phyloP scores from a whole-genome alignment of 2,888 invertebrate genomes.

The Argynnis bischoffii region DNA sequence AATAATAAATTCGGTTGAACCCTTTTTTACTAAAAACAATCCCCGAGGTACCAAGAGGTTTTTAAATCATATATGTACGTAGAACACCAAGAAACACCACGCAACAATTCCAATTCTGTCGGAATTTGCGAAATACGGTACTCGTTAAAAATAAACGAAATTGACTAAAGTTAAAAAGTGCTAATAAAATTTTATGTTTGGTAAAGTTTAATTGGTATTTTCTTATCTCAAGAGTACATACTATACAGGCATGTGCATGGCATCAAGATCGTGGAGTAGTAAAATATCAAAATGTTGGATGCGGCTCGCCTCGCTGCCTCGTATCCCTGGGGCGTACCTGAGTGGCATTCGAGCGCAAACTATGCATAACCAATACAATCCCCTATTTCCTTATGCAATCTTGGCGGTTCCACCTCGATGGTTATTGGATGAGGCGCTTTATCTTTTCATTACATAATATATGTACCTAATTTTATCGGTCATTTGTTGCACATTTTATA shows the following conservation, averaged over 20 bases:
- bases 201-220: constrained; percentile 17
- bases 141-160: constrained; percentile 16
- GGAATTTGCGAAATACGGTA: constrained; percentile 6
- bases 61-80: constrained; percentile 1
- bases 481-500: background rate
- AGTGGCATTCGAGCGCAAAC: constrained; percentile 46
- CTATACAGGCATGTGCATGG: constrained; percentile 3
- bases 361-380: constrained; percentile 57
- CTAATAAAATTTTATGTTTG: constrained; percentile 18
- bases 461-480: constrained; percentile 1
- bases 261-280: constrained; percentile 6
- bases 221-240: constrained; percentile 2
- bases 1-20: too few relatives aligned
- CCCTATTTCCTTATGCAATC: constrained; percentile 43
- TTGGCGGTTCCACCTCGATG: constrained; percentile 38
- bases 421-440: constrained; percentile 36
- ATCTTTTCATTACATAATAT: constrained; percentile 17
- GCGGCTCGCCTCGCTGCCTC: constrained; percentile 18
- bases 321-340: constrained; percentile 48
- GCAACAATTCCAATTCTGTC: constrained; percentile 3
- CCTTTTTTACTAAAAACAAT: too few relatives aligned
- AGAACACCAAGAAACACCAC: background rate
- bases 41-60: background rate
- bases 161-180: constrained; percentile 10
- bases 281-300: constrained; percentile 29